Evolutionary conservation across 2,797 vertebrate species (phyloP), one percentile per base, ranked within the genome.

Genomic region (Podarcis siculus): DNA sequence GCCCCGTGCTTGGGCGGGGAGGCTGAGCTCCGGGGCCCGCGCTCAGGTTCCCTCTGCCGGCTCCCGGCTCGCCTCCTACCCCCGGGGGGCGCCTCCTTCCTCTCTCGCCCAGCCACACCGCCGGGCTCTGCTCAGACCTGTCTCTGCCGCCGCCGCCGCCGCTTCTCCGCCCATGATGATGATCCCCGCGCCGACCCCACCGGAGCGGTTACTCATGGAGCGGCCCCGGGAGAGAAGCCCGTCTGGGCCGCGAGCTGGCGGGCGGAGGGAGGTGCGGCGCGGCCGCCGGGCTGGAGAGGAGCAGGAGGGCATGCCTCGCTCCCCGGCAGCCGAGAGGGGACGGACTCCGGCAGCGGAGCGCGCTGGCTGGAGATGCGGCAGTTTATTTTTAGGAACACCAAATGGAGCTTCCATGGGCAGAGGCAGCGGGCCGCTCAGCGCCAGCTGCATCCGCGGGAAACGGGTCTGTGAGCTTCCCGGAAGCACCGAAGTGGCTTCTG

Each of bases 71-170:
- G 86, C 88, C 85, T 82, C 85, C 89, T 77, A 83, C 79, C 79
- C 86, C 86, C 91, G 91, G 87, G 86, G 86, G 88, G 88, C 89
- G 92, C 88, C 66, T 88, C 88, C 93, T 86, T 85, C 81, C 25
- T 23, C 64, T 87, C 83, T 87, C 82, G 89, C 90, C 87, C 79
- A 81, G 88, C n/a, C 13, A 5, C 87, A n/a, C 67, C 61, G 85
- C 87, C 64, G 72, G 79, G 89, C 84, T 69, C 86, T 75, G 89
- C 55, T 86, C 89, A 86, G 92, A 85, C 92, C 90, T 87, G 89
- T 86, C 90, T 82, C 89, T 69, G 37, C 73, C 10, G 75, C 49
- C 2, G 15, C 73, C 23, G 71, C 55, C 6, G 69, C 69, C 3
- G 69, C 94, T 87, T 90, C 91, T 90, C 85, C 37, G 82, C 89